Conservation (phyloP, 2,113 vertebrate genomes). For the Orientallactaga bullata region DNA sequence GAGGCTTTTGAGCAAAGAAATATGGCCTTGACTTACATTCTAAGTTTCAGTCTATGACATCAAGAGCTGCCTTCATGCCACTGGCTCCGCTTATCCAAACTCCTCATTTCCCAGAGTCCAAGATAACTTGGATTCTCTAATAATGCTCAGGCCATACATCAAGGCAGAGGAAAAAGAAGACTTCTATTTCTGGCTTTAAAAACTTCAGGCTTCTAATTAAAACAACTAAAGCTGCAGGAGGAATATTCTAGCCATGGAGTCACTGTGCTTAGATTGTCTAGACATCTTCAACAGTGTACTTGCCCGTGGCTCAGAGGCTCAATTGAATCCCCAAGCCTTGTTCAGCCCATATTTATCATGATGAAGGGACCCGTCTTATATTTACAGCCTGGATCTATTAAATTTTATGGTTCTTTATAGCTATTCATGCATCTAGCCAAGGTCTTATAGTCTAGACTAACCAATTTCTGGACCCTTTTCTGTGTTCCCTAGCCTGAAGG, state of each 20-base stretch:
- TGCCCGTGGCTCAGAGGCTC: neutral
- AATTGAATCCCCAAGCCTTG: neutral
- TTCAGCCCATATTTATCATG: constrained; percentile 49
- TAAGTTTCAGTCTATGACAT: neutral
- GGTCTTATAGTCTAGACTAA: constrained; percentile 17
- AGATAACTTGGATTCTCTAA: neutral
- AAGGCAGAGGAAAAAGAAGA: neutral
- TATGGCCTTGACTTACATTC: neutral
- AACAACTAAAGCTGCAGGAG: neutral
- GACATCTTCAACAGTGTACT: neutral
- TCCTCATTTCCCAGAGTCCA: neutral
- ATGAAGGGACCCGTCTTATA: constrained; percentile 12
- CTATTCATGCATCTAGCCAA: constrained; percentile 45
- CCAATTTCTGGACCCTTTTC: constrained; percentile 21
- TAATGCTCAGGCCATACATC: neutral
- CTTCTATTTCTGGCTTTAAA: neutral
- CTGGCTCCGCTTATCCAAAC: neutral
- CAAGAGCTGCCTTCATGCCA: neutral
- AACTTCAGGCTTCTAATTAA: neutral
- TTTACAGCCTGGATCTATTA: constrained; percentile 54
- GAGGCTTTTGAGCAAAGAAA: neutral
- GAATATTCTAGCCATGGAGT: neutral
- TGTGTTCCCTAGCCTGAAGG: neutral
- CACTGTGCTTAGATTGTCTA: neutral
- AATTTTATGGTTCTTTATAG: constrained; percentile 66